Evolutionary conservation across 2,113 vertebrate species (phyloP).

Genomic region (Gorsachius goisagi): DNA sequence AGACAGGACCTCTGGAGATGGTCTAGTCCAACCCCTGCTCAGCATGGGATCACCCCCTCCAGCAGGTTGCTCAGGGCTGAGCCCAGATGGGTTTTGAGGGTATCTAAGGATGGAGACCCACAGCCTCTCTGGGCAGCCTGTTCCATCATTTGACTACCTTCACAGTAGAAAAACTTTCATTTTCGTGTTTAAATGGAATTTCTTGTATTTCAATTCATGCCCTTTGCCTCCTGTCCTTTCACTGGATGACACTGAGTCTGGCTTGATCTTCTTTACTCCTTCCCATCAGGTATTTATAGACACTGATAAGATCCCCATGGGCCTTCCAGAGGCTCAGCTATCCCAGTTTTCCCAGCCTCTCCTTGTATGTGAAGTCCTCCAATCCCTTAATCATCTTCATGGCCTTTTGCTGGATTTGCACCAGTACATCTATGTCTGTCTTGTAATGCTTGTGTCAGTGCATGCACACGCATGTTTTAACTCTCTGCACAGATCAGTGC

Average conservation of each 20-base stretch:
- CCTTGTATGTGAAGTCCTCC: neutral
- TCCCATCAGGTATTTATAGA: neutral
- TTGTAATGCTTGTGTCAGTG: accelerated
- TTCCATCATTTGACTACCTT: neutral
- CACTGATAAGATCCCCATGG: accelerated
- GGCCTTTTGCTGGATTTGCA: neutral
- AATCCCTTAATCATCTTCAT: accelerated
- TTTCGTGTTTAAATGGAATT: neutral
- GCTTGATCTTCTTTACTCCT: neutral
- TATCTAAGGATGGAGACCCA: neutral
- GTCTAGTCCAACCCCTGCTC: neutral
- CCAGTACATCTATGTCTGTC: neutral
- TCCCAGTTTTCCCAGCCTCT: neutral
- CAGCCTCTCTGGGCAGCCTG: neutral
- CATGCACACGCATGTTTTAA: accelerated
- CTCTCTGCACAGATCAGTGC: neutral
- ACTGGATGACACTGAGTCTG: neutral
- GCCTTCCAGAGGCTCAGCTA: neutral
- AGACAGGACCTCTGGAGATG: neutral
- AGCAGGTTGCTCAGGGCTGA: neutral
- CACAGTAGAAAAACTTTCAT: neutral
- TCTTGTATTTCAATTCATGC: neutral
- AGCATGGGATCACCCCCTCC: accelerated
- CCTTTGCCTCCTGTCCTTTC: neutral
- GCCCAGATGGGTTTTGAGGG: neutral